These are phyloP conservation scores for Dolomedes plantarius DNA, from an alignment of 2,888 invertebrate genomes.

Conservation along the genomic window DNA sequence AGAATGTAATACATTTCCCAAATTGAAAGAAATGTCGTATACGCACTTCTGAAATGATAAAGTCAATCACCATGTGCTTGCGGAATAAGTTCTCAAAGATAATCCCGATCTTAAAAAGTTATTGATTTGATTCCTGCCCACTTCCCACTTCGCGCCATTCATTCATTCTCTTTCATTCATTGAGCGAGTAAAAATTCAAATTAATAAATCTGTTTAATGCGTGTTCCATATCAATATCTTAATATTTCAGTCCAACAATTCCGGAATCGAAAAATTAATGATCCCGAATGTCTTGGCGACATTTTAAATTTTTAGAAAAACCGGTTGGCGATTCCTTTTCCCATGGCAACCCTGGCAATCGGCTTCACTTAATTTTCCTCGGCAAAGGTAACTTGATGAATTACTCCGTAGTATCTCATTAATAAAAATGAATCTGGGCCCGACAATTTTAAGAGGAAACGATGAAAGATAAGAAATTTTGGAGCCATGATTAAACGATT, in stretches of 20 bases:
- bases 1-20: too few species aligned
- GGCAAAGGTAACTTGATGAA: slow-evolving; percentile 64
- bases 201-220: slow-evolving; percentile 4
- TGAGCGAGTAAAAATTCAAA: background rate
- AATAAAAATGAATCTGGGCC: slow-evolving; percentile 71
- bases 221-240: background rate
- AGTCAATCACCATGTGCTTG: too few species aligned
- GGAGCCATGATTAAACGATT: slow-evolving; percentile 62
- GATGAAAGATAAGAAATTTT: slow-evolving; percentile 65
- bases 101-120: too few species aligned
- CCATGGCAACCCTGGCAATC: slow-evolving; percentile 50
- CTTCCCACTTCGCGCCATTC: too few species aligned
- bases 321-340: slow-evolving; percentile 41
- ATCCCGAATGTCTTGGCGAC: background rate
- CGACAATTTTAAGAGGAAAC: slow-evolving; percentile 66
- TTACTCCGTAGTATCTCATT: slow-evolving; percentile 67
- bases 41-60: too few species aligned
- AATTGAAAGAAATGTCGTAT: too few species aligned
- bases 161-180: too few species aligned
- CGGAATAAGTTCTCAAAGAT: too few species aligned
- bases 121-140: too few species aligned
- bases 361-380: slow-evolving; percentile 48
- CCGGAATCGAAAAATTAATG: slow-evolving; percentile 4
- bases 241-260: slow-evolving; percentile 9
- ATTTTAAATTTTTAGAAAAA: slow-evolving; percentile 14